Conservation (phyloP, 2,113 vertebrate species). For the Tetrao urogallus region DNA sequence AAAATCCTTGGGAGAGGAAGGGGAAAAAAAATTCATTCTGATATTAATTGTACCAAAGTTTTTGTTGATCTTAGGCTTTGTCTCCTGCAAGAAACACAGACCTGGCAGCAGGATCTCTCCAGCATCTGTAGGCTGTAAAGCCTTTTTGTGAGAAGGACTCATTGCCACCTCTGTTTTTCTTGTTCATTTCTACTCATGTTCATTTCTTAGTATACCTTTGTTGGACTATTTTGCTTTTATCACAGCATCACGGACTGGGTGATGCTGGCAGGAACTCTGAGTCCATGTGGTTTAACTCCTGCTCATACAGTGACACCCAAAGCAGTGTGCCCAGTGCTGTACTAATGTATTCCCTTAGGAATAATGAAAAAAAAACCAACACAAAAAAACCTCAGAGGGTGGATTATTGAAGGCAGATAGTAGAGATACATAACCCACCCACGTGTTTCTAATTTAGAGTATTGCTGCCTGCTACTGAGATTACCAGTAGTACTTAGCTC, state of each 20-base stretch:
- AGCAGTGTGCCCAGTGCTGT: not conserved
- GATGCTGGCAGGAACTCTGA: not conserved
- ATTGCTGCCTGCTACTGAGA: slow-evolving; percentile 12
- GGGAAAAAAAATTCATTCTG: not conserved
- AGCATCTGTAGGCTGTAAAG: not conserved
- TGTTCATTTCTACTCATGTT: not conserved
- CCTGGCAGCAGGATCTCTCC: not conserved
- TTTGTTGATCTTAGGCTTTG: not conserved
- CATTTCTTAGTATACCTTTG: not conserved
- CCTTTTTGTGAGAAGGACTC: not conserved
- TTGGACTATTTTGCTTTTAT: not conserved
- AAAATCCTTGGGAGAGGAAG: not conserved
- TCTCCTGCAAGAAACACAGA: not conserved
- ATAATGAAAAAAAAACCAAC: not conserved
- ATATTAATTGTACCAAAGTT: not conserved
- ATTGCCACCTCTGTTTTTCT: not conserved
- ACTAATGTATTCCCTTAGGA: not conserved
- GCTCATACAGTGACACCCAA: not conserved
- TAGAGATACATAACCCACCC: not conserved
- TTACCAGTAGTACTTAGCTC: slow-evolving; percentile 28
- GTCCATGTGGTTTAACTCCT: not conserved
- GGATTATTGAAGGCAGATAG: slow-evolving; percentile 3
- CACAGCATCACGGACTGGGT: not conserved
- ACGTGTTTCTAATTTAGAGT: not conserved
- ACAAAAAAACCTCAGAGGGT: not conserved